A percentile compares a stretch with the other conserved stretches of the same genome.
phyloP scores from a whole-genome alignment of 2,797 vertebrate genomes.

The Malurus leucopterus region DNA sequence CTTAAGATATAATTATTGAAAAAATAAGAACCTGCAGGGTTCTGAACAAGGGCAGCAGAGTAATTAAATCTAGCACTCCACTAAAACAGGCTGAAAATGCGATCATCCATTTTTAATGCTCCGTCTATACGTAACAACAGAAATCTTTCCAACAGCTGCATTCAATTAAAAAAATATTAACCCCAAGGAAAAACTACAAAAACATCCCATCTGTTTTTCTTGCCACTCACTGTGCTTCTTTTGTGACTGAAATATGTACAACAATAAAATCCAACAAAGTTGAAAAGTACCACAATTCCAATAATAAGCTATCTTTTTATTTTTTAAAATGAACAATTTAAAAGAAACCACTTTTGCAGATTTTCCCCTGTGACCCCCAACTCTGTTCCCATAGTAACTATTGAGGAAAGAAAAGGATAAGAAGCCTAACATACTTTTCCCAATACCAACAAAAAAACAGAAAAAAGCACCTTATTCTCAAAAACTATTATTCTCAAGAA shows the following conservation, averaged over 20 bases:
- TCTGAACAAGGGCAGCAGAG: slow-evolving; percentile 26
- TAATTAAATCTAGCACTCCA: slow-evolving; percentile 30
- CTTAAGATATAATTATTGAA: not conserved
- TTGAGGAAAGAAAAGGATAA: slow-evolving; percentile 46
- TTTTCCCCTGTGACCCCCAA: slow-evolving; percentile 45
- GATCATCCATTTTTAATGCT: slow-evolving; percentile 51
- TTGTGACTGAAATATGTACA: slow-evolving; percentile 35
- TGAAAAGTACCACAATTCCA: slow-evolving; percentile 47
- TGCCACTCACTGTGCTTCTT: slow-evolving; percentile 45
- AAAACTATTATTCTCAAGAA: slow-evolving; percentile 43
- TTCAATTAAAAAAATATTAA: slow-evolving; percentile 73
- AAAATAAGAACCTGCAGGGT: not conserved
- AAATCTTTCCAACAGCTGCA: slow-evolving; percentile 58
- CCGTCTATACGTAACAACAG: slow-evolving; percentile 27
- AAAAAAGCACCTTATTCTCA: slow-evolving; percentile 33
- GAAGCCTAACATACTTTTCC: slow-evolving; percentile 27
- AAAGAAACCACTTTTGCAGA: slow-evolving; percentile 50
- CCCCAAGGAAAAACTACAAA: slow-evolving; percentile 53
- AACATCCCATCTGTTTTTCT: slow-evolving; percentile 54
- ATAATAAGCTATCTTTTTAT: slow-evolving; percentile 29
- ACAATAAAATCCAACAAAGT: slow-evolving; percentile 44
- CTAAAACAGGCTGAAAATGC: slow-evolving; percentile 37
- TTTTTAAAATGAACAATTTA: slow-evolving; percentile 37
- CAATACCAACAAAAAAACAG: slow-evolving; percentile 29
- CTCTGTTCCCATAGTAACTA: slow-evolving; percentile 63